phyloP scores from a whole-genome alignment of 2,888 invertebrate genomes.

The Cerastis leucographa region DNA sequence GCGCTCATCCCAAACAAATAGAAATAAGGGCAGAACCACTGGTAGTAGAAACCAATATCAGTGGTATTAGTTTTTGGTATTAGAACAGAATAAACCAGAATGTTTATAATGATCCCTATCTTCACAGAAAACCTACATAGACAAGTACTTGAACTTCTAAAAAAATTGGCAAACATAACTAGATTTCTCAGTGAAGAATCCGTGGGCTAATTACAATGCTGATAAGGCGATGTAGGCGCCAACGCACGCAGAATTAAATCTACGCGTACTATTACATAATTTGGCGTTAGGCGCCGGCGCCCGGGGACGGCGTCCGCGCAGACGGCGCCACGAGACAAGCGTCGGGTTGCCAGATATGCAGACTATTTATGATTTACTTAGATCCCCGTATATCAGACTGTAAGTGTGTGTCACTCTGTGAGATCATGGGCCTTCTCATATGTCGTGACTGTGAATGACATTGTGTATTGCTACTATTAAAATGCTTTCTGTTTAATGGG shows the following conservation, averaged over 20 bases:
- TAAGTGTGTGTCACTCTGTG: conserved; percentile 35
- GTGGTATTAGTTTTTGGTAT: no score
- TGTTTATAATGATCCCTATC: neutral
- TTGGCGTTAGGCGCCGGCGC: conserved; percentile 70
- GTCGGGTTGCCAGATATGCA: conserved; percentile 61
- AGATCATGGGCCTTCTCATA: conserved; percentile 39
- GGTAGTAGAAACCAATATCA: no score
- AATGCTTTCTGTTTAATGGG: conserved; percentile 29
- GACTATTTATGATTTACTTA: conserved; percentile 54
- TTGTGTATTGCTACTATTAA: conserved; percentile 14
- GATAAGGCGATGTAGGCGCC: conserved; percentile 63
- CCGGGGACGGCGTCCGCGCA: conserved; percentile 65
- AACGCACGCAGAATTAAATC: conserved; percentile 60
- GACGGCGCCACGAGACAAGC: conserved; percentile 66
- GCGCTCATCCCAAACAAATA: neutral
- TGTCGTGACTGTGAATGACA: conserved; percentile 27
- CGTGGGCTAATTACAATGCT: conserved; percentile 55
- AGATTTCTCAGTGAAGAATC: conserved; percentile 23
- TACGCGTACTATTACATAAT: conserved; percentile 71
- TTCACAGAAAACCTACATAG: neutral
- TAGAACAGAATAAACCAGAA: neutral
- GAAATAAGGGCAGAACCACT: neutral
- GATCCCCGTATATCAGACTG: conserved; percentile 37
- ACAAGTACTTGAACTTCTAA: neutral
- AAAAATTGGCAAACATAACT: conserved; percentile 6